Percentiles rank a stretch among this genome's conserved stretches.
phyloP scores from a whole-genome alignment of 2,888 invertebrate genomes.

The Cantharis flavilabris region DNA sequence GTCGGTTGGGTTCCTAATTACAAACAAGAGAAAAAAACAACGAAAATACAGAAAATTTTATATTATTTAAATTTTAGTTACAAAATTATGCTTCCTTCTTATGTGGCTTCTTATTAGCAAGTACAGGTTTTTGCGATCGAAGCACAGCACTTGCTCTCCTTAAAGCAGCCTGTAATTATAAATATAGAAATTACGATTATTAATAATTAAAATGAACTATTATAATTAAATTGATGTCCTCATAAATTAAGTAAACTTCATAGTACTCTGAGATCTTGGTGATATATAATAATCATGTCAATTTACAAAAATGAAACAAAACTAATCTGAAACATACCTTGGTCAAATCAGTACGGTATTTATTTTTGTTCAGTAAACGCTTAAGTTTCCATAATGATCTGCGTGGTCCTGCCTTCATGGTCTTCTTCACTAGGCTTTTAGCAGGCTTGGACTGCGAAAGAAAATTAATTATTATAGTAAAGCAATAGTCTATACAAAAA shows the following conservation, averaged over 20 bases:
- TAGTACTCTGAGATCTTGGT: slow-evolving; percentile 58
- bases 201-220: background rate
- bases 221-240: slow-evolving; percentile 14
- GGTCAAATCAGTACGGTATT: slow-evolving; percentile 88
- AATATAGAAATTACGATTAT: slow-evolving; percentile 22
- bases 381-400: slow-evolving; percentile 85
- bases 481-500: background rate
- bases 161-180: slow-evolving; percentile 75
- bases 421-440: slow-evolving; percentile 73
- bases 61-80: slow-evolving; percentile 9
- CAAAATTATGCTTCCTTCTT: slow-evolving; percentile 78
- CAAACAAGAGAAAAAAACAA: background rate
- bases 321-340: slow-evolving; percentile 59
- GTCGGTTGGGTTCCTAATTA: background rate
- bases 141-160: slow-evolving; percentile 92
- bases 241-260: slow-evolving; percentile 34
- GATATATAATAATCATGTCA: slow-evolving; percentile 37
- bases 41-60: background rate
- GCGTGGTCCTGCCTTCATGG: slow-evolving; percentile 87
- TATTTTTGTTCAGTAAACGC: slow-evolving; percentile 76
- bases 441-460: slow-evolving; percentile 72
- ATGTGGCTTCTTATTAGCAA: slow-evolving; percentile 77
- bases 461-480: background rate
- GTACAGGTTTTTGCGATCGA: slow-evolving; percentile 86
- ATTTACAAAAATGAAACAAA: slow-evolving; percentile 6